Evolutionary conservation across 2,888 invertebrate species (phyloP), one percentile per base, ranked within the genome.

Genomic region (Eugnorisma glareosa): DNA sequence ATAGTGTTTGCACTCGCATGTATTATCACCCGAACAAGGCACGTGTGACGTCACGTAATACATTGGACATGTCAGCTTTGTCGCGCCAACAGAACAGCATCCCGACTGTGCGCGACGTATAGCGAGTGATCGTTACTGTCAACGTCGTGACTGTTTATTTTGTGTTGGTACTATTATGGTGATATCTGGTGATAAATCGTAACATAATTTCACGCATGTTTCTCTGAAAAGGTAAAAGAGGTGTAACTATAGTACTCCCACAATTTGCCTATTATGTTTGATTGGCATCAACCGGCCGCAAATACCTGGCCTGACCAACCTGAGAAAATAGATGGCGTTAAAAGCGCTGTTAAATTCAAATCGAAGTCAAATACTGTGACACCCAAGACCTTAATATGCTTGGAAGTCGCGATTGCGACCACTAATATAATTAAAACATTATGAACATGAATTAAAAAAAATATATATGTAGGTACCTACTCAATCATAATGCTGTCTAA

Each of bases 11-110:
- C 51, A 67, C 21, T 72, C 24, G 83, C 72, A 67, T 83, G 84
- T 74, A 84, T 74, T 83, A 79, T 67, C 84, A 77, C 82, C n/a
- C 21, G 79, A 66, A 68, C 79, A 71, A 82, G 45, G 63, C 40
- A 48, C 37, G 40, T 68, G 76, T 83, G 86, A 85, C 86, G 85
- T 85, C 89, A 87, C 89, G 89, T 88, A 89, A 86, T 89, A 90
- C 87, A 90, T 89, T 86, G 88, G 80, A 86, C 84, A 81, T 84
- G 86, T 78, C 86, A 76, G 82, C 77, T 68, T 76, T 70, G 72
- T 78, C 80, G 70, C 72, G 63, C 51, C 54, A 61, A 77, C 59
- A 51, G 57, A 78, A 75, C 81, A 81, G 82, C 68, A 75, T 75
- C 74, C 69, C 31, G 43, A 63, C 72, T n/a, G 37, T 37, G 40